These are phyloP conservation scores for Diaphora mendica DNA, from an alignment of 2,888 invertebrate species.

Conservation along the genomic window DNA sequence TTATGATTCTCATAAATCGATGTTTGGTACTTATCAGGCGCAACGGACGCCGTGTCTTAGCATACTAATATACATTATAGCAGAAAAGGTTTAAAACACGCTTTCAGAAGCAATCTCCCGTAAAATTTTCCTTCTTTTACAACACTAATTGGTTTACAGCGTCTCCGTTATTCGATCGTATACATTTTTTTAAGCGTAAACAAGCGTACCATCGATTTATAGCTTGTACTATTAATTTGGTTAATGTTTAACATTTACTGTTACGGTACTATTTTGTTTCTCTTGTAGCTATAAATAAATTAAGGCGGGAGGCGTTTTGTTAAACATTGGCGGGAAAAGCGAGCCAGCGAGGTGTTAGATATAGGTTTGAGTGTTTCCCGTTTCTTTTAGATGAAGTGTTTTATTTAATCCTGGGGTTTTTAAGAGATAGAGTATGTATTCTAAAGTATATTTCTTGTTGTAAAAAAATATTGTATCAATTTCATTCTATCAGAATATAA, in stretches of 20 bases:
- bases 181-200: slow-evolving; percentile 27
- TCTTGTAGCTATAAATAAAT: slow-evolving; percentile 24
- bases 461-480: no score
- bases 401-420: background rate
- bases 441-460: no score
- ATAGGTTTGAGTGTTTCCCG: background rate
- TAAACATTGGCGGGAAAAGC: background rate
- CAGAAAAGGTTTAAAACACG: slow-evolving; percentile 49
- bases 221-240: slow-evolving; percentile 10
- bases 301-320: background rate
- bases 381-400: background rate
- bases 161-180: slow-evolving; percentile 37
- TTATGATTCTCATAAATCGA: slow-evolving; percentile 49
- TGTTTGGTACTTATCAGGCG: slow-evolving; percentile 48
- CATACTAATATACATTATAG: slow-evolving; percentile 54
- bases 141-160: slow-evolving; percentile 59
- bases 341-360: background rate
- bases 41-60: slow-evolving; percentile 51
- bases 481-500: background rate
- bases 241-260: slow-evolving; percentile 6
- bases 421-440: no score
- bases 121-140: slow-evolving; percentile 54
- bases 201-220: slow-evolving; percentile 8
- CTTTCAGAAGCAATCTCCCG: slow-evolving; percentile 44
- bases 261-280: slow-evolving; percentile 15